A percentile compares a stretch with the other conserved stretches of the same genome.
phyloP scores from a whole-genome alignment of 2,113 vertebrate genomes.

The Alectura lathami region DNA sequence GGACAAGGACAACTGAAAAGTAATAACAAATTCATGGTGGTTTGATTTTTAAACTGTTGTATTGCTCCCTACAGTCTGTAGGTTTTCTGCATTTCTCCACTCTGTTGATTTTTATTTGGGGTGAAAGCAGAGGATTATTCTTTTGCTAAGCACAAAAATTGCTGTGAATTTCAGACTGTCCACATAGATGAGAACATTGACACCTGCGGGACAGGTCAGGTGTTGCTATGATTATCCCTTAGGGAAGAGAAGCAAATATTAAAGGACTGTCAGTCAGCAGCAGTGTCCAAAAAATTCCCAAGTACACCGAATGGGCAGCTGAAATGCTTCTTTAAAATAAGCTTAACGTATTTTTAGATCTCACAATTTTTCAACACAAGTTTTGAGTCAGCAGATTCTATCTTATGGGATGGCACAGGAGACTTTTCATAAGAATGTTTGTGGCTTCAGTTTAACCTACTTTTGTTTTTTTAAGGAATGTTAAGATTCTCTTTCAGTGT shows the following conservation, averaged over 20 bases:
- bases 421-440: background rate
- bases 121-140: background rate
- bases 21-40: background rate
- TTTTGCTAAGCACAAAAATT: background rate
- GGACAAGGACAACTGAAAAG: background rate
- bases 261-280: background rate
- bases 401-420: background rate
- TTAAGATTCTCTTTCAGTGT: background rate
- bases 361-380: background rate
- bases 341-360: constrained; percentile 9
- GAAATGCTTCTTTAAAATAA: background rate
- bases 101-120: rapidly evolving
- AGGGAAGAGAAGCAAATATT: background rate
- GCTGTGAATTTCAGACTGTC: background rate
- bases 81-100: background rate
- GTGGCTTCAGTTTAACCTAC: background rate
- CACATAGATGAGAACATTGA: background rate
- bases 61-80: background rate
- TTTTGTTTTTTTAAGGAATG: background rate
- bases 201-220: background rate
- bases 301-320: background rate
- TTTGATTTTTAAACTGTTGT: background rate
- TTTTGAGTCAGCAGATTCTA: background rate
- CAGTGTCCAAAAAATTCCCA: background rate
- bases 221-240: background rate